A percentile compares a stretch with the other conserved stretches of the same genome.
These are phyloP conservation scores for Stenolophus ochropezus DNA, from an alignment of 2,888 invertebrate genomes.

Conservation along the genomic window DNA sequence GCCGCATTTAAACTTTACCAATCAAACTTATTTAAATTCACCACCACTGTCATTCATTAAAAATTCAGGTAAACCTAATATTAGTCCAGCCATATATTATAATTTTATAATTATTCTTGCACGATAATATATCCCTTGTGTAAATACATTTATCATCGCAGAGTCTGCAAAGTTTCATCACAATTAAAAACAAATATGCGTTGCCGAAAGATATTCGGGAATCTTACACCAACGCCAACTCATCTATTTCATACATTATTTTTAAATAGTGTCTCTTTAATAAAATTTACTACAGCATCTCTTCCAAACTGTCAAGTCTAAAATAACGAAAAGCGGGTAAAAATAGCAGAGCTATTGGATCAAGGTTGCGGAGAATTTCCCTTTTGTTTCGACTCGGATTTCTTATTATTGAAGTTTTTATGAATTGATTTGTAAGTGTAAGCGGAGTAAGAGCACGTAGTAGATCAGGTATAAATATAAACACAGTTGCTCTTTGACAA, in stretches of 20 bases:
- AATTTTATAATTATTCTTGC: no score
- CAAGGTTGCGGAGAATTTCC: constrained; percentile 17
- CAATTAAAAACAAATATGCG: background rate
- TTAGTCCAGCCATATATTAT: background rate
- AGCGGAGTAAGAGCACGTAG: background rate
- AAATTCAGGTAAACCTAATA: background rate
- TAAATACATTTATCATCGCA: background rate
- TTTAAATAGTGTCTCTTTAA: background rate
- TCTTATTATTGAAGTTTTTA: background rate
- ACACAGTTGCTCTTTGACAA: background rate
- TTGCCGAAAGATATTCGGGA: background rate
- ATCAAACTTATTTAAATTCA: background rate
- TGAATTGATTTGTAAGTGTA: background rate
- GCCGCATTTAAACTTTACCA: background rate
- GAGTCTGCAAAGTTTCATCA: background rate
- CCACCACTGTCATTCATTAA: no score
- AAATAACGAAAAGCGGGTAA: constrained; percentile 3
- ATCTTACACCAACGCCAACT: background rate
- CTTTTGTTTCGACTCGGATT: constrained; percentile 23
- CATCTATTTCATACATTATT: background rate
- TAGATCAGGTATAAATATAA: background rate
- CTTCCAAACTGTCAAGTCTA: constrained; percentile 4
- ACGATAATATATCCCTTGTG: background rate
- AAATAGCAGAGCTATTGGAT: constrained; percentile 24
- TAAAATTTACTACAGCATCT: background rate